A percentile compares a stretch with the other conserved stretches of the same genome.
Evolutionary conservation across 2,113 vertebrate genomes (phyloP).

Genomic region (Macrotis lagotis): DNA sequence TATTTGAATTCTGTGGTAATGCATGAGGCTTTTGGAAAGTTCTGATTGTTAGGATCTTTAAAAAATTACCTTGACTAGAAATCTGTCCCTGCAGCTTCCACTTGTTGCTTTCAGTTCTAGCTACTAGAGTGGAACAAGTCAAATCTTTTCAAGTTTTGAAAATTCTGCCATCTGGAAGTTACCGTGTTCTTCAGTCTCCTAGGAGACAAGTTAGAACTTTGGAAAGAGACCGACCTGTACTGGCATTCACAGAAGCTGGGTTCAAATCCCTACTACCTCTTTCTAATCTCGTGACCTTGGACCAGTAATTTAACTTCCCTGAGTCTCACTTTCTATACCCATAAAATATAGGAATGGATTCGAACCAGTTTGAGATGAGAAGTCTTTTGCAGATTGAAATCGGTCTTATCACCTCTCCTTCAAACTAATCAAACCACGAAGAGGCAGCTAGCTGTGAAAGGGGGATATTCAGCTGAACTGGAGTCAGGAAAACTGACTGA

Average conservation of each 20-base stretch:
- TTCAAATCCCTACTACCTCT: background rate
- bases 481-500: no score
- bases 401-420: no score
- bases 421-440: no score
- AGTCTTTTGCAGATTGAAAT: no score
- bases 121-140: background rate
- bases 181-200: background rate
- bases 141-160: background rate
- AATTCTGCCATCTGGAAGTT: background rate
- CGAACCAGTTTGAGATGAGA: no score
- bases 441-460: no score
- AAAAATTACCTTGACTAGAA: background rate
- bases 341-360: no score
- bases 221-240: background rate
- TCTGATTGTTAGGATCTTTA: background rate
- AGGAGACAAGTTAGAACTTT: background rate
- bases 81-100: background rate
- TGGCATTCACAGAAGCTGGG: background rate
- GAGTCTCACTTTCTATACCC: no score
- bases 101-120: background rate
- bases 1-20: background rate
- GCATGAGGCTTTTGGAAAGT: background rate
- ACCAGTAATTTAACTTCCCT: background rate
- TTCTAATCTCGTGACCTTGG: background rate
- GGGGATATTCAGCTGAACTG: no score